These are phyloP conservation scores for Carterocephalus palaemon DNA, from an alignment of 2,888 invertebrate genomes.

Conservation along the genomic window DNA sequence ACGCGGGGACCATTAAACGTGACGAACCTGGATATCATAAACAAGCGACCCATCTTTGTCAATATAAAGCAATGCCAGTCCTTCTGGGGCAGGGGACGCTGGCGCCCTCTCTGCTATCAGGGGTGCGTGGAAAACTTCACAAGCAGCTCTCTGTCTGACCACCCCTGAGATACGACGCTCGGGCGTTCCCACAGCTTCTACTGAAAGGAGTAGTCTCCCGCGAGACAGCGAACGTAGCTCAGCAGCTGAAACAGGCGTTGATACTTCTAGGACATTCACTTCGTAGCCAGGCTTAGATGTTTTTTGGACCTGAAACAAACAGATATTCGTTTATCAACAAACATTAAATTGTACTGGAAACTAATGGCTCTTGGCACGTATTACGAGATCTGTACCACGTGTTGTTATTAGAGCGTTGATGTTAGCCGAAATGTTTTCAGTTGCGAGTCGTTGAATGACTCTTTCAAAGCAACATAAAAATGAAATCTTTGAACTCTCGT, in stretches of 20 bases:
- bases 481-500: too few relatives aligned
- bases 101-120: slow-evolving; percentile 76
- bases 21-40: slow-evolving; percentile 84
- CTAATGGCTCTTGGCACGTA: too few relatives aligned
- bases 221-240: slow-evolving; percentile 87
- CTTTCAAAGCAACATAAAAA: too few relatives aligned
- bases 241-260: slow-evolving; percentile 86
- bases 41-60: slow-evolving; percentile 87
- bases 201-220: slow-evolving; percentile 84
- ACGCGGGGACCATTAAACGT: too few relatives aligned
- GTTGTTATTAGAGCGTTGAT: too few relatives aligned
- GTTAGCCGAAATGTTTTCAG: too few relatives aligned
- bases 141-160: slow-evolving; percentile 86
- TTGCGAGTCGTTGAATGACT: too few relatives aligned
- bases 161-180: slow-evolving; percentile 83
- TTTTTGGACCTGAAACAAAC: slow-evolving; percentile 73
- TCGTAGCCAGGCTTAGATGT: slow-evolving; percentile 87
- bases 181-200: slow-evolving; percentile 84
- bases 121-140: slow-evolving; percentile 88
- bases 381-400: too few relatives aligned
- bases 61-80: slow-evolving; percentile 87
- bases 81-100: slow-evolving; percentile 75
- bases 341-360: too few relatives aligned
- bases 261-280: slow-evolving; percentile 87
- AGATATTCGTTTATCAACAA: slow-evolving; percentile 13